Conservation (phyloP, 2,888 invertebrate genomes). For the Stenolophus ochropezus region DNA sequence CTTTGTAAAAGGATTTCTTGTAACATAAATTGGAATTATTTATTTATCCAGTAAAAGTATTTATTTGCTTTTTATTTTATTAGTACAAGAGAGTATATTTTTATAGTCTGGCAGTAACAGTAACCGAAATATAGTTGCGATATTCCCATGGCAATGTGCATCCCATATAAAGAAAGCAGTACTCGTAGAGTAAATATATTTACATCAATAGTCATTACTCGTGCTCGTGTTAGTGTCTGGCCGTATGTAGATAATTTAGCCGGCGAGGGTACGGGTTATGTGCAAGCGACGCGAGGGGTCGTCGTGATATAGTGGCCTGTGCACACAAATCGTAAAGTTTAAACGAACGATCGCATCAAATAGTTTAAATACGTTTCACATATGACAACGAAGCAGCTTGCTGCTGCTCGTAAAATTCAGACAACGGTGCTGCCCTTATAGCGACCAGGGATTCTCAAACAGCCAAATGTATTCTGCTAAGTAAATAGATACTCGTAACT, state of each 20-base stretch:
- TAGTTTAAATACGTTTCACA: conserved; percentile 52
- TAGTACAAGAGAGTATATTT: too few relatives aligned
- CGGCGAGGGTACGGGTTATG: not conserved
- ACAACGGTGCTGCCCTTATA: not conserved
- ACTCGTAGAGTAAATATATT: conserved; percentile 25
- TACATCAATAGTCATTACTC: conserved; percentile 39
- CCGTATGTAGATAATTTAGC: conserved; percentile 32
- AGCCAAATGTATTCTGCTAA: too few relatives aligned
- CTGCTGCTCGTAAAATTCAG: conserved; percentile 38
- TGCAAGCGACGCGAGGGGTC: not conserved
- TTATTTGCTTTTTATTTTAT: too few relatives aligned
- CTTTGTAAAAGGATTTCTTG: too few relatives aligned
- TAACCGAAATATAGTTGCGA: not conserved
- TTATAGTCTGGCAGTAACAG: not conserved
- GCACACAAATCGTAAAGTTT: conserved; percentile 51
- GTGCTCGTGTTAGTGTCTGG: conserved; percentile 28
- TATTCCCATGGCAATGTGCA: not conserved
- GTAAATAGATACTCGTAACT: too few relatives aligned
- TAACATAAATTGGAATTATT: too few relatives aligned
- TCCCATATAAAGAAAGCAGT: conserved; percentile 18
- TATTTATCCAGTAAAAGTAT: too few relatives aligned
- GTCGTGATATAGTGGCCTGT: conserved; percentile 43
- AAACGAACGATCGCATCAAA: conserved; percentile 52
- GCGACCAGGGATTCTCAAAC: not conserved
- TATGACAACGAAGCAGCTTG: conserved; percentile 52